Conservation (phyloP, 2,888 invertebrate species). For the Clostera curtula region DNA sequence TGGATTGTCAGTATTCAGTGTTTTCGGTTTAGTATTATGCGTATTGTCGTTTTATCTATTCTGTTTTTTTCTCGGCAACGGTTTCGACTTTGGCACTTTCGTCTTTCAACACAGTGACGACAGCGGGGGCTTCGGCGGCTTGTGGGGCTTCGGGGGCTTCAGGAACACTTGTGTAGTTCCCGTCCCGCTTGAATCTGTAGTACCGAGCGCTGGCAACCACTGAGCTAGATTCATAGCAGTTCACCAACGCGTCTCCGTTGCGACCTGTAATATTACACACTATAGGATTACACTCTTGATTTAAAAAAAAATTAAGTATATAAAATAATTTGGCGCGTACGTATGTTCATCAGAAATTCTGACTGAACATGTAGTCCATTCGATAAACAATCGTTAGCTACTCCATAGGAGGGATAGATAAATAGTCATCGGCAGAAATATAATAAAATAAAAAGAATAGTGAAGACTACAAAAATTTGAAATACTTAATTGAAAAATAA, state of each 20-base stretch:
- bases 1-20: constrained; percentile 4
- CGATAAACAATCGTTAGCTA: no score
- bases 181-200: constrained; percentile 63
- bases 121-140: constrained; percentile 18
- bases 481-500: no score
- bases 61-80: constrained; percentile 18
- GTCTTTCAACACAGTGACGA: constrained; percentile 21
- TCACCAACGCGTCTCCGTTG: constrained; percentile 75
- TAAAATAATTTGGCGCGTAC: no score
- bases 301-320: no score
- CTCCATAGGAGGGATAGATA: no score
- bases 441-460: no score
- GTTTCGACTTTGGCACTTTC: constrained; percentile 12
- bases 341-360: no score
- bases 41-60: constrained; percentile 24
- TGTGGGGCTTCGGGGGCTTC: constrained; percentile 15
- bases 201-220: constrained; percentile 52
- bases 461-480: no score
- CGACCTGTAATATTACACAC: constrained; percentile 57
- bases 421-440: no score
- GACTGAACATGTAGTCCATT: no score
- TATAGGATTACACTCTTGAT: constrained; percentile 2
- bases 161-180: constrained; percentile 31
- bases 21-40: constrained; percentile 10
- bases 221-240: constrained; percentile 68